A percentile compares a stretch with the other conserved stretches of the same genome.
phyloP scores from a whole-genome alignment of 2,888 invertebrate species.

The Pharmacophagus antenor region DNA sequence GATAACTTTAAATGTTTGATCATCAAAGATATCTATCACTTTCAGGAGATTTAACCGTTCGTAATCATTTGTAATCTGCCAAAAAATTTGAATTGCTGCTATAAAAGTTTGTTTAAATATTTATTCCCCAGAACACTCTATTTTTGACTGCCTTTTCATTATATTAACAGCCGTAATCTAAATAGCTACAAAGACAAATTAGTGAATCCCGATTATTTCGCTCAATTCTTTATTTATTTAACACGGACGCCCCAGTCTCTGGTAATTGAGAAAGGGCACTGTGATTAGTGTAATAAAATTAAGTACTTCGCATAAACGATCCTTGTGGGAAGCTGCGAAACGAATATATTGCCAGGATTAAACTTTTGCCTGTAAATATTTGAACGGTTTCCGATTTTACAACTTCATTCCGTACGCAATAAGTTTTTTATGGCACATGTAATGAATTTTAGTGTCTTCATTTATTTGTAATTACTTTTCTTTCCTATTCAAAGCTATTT shows the following conservation, averaged over 20 bases:
- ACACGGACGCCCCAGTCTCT: neutral
- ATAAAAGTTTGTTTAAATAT: too few species aligned
- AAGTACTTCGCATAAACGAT: constrained; percentile 12
- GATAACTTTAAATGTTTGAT: too few species aligned
- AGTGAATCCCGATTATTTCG: neutral
- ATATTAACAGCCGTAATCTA: neutral
- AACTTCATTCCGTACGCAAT: neutral
- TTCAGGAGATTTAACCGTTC: too few species aligned
- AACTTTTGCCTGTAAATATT: constrained; percentile 14
- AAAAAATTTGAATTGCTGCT: too few species aligned
- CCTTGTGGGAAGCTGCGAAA: constrained; percentile 7
- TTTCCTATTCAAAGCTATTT: neutral
- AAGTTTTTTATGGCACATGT: neutral
- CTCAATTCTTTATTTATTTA: constrained; percentile 1
- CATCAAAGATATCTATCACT: too few species aligned
- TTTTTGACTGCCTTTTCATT: too few species aligned
- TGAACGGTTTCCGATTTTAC: neutral
- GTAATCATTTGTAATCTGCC: too few species aligned
- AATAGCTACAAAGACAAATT: neutral
- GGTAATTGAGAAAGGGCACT: constrained; percentile 6
- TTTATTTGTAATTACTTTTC: neutral
- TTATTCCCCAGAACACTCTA: too few species aligned
- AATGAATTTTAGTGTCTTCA: neutral
- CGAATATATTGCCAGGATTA: constrained; percentile 4
- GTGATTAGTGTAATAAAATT: constrained; percentile 16